These are phyloP conservation scores for Serinus canaria DNA, from an alignment of 2,113 vertebrate species.

Conservation along the genomic window DNA sequence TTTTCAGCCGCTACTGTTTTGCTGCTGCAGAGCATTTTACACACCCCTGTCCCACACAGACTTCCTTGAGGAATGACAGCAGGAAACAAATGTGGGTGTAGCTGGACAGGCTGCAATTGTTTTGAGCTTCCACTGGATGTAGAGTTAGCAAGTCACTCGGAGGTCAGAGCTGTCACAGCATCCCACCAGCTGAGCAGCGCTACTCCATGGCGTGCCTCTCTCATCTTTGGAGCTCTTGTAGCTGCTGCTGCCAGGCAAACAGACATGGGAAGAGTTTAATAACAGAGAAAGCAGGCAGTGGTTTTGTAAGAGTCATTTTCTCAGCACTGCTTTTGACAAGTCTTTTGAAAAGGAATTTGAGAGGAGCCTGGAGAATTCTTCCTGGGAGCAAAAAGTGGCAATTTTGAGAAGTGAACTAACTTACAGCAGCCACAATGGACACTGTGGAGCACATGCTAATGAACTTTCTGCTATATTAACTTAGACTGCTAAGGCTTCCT, in stretches of 20 bases:
- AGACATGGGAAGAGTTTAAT: not conserved
- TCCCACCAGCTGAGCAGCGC: not conserved
- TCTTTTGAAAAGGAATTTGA: not conserved
- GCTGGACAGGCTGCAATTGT: slow-evolving; percentile 8
- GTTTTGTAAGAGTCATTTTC: not conserved
- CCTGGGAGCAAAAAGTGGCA: not conserved
- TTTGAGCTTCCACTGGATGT: slow-evolving; percentile 21
- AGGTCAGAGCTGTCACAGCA: not conserved
- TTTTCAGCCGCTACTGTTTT: not conserved
- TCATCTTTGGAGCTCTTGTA: not conserved
- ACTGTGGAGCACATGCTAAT: not conserved
- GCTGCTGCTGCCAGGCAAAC: not conserved
- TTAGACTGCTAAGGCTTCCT: not conserved
- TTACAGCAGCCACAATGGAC: not conserved
- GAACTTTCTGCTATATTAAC: not conserved
- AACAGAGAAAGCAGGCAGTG: not conserved
- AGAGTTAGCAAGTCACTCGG: not conserved
- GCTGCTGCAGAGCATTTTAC: not conserved
- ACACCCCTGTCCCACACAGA: not conserved
- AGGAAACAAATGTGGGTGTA: slow-evolving; percentile 27
- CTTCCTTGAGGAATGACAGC: slow-evolving; percentile 6
- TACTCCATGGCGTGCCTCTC: not conserved
- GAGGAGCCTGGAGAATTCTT: not conserved
- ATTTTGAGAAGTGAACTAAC: not conserved
- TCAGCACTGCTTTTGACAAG: not conserved